Conservation (phyloP, 2,797 vertebrate genomes). For the Thaleichthys pacificus region DNA sequence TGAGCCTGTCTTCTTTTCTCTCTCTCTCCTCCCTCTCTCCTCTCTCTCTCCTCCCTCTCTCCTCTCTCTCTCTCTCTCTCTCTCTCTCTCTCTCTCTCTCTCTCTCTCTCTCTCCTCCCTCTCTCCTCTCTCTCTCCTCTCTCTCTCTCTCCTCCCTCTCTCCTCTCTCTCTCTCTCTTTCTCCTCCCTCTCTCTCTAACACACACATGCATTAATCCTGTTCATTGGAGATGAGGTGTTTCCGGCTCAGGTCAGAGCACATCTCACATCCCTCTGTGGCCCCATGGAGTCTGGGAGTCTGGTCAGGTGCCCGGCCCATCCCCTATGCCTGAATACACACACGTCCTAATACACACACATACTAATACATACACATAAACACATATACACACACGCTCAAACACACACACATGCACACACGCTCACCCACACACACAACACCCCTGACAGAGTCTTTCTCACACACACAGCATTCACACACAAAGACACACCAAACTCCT, state of each 20-base stretch:
- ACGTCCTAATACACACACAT: background rate
- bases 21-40: too few species aligned
- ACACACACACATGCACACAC: slow-evolving; percentile 8
- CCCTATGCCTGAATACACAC: slow-evolving; percentile 30
- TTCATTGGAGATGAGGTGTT: background rate
- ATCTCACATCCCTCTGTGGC: slow-evolving; percentile 7
- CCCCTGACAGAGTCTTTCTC: background rate
- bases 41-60: too few species aligned
- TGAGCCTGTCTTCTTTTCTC: background rate
- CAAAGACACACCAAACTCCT: background rate
- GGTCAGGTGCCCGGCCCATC: slow-evolving; percentile 42
- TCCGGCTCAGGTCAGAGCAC: slow-evolving; percentile 25
- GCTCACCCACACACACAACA: slow-evolving; percentile 7
- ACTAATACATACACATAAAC: background rate
- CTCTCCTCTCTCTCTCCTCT: background rate
- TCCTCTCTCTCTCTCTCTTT: too few species aligned
- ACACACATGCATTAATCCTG: background rate
- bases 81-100: background rate
- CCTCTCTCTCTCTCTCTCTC: too few species aligned
- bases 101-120: background rate
- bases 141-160: too few species aligned
- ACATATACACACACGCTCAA: background rate
- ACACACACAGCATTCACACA: background rate
- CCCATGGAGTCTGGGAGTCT: background rate
- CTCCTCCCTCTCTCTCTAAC: background rate